Conservation (phyloP, 2,797 vertebrate species). For the Gambelia wislizenii region DNA sequence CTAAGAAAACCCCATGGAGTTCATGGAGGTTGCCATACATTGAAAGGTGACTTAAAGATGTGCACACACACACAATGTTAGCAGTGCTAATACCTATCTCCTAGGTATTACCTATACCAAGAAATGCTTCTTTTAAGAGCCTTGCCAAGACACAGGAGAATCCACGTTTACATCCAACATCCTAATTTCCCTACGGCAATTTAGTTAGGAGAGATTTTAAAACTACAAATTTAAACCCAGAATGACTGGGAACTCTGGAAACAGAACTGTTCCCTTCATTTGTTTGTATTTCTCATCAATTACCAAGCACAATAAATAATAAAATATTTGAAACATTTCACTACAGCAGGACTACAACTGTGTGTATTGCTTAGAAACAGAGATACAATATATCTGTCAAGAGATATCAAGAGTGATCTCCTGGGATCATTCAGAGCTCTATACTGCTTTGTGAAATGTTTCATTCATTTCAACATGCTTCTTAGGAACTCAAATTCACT, state of each 20-base stretch:
- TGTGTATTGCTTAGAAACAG: conserved; percentile 16
- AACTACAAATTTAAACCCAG: conserved; percentile 18
- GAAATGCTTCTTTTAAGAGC: background rate
- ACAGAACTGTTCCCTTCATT: background rate
- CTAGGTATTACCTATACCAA: too few relatives aligned
- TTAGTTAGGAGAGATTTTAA: conserved; percentile 19
- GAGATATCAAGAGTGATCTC: conserved; percentile 1
- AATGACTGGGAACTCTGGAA: background rate
- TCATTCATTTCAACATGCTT: background rate
- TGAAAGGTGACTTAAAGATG: too few relatives aligned
- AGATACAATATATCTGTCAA: background rate
- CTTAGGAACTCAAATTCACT: background rate
- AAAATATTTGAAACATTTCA: background rate
- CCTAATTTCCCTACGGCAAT: background rate
- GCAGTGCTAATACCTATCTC: background rate
- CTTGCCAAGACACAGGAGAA: background rate
- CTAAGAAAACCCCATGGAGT: too few relatives aligned
- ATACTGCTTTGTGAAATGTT: conserved; percentile 4
- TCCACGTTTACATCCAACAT: background rate
- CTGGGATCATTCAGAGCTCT: background rate
- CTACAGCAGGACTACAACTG: conserved; percentile 23
- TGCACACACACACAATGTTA: too few relatives aligned
- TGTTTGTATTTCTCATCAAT: conserved; percentile 7
- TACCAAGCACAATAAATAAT: background rate
- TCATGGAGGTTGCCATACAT: too few relatives aligned